Conservation (phyloP, 2,113 vertebrate genomes). For the Malurus elegans region DNA sequence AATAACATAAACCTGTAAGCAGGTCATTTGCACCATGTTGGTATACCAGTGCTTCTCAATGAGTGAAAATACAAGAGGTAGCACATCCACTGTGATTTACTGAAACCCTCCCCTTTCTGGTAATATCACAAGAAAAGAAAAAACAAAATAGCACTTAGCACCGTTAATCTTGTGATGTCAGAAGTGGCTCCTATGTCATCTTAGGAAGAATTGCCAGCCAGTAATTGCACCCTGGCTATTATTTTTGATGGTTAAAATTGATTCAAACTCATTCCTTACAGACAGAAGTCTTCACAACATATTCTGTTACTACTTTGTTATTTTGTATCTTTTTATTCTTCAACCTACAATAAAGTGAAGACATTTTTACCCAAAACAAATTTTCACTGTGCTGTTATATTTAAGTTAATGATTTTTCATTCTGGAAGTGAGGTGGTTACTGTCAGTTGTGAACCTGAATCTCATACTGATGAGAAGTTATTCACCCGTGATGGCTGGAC, state of each 20-base stretch:
- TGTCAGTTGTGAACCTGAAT: not conserved
- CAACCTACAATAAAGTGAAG: not conserved
- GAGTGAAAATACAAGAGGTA: not conserved
- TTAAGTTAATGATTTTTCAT: not conserved
- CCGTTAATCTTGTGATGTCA: not conserved
- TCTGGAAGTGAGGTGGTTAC: not conserved
- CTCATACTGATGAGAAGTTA: not conserved
- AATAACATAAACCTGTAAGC: not conserved
- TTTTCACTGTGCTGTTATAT: not conserved
- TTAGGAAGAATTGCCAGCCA: not conserved
- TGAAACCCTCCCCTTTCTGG: not conserved
- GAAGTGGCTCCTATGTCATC: not conserved
- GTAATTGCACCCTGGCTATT: not conserved
- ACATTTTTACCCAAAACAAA: not conserved
- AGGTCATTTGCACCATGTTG: not conserved
- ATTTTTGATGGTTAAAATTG: not conserved
- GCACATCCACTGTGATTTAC: not conserved
- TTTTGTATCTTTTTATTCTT: not conserved
- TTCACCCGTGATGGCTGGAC: not conserved
- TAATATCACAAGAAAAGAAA: not conserved
- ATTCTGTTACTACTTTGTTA: not conserved
- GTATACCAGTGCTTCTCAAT: not conserved
- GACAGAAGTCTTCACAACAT: not conserved
- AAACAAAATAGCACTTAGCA: not conserved
- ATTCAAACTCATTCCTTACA: not conserved